Conservation (phyloP, 1,140 invertebrate genomes). For the Neodiprion fabricii region DNA sequence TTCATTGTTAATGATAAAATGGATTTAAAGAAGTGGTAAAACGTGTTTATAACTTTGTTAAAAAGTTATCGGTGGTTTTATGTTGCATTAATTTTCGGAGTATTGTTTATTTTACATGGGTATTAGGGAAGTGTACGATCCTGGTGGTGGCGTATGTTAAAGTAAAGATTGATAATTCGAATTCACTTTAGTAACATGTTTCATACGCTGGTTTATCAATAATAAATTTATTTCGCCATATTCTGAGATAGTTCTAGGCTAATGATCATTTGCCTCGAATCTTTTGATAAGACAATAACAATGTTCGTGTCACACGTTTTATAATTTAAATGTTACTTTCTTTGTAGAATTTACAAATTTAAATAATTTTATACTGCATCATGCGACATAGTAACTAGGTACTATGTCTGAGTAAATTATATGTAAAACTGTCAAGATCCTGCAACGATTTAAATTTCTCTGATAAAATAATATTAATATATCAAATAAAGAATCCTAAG, state of each 20-base stretch:
- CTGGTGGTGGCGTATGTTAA: neutral
- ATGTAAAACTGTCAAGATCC: constrained; percentile 1
- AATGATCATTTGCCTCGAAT: constrained; percentile 22
- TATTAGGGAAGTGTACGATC: neutral
- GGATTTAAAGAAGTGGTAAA: no score
- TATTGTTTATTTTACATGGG: neutral
- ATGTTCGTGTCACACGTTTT: neutral
- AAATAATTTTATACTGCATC: constrained; percentile 38
- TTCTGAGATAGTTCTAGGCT: constrained; percentile 23
- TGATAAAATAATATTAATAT: constrained; percentile 6
- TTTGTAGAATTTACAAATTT: constrained; percentile 38
- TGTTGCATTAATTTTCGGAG: neutral
- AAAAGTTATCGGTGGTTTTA: no score
- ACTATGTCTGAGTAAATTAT: constrained; percentile 8
- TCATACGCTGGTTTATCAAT: neutral
- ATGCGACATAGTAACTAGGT: constrained; percentile 2
- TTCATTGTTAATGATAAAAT: no score
- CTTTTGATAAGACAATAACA: constrained; percentile 9
- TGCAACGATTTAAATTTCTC: constrained; percentile 8
- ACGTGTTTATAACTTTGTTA: no score
- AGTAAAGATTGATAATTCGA: neutral
- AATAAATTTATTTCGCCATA: constrained; percentile 4
- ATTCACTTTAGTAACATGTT: neutral
- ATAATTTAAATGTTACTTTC: constrained; percentile 22
- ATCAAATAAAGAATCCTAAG: constrained; percentile 6